Evolutionary conservation across 2,888 invertebrate genomes (phyloP).

Genomic region (Isoperla grammatica): DNA sequence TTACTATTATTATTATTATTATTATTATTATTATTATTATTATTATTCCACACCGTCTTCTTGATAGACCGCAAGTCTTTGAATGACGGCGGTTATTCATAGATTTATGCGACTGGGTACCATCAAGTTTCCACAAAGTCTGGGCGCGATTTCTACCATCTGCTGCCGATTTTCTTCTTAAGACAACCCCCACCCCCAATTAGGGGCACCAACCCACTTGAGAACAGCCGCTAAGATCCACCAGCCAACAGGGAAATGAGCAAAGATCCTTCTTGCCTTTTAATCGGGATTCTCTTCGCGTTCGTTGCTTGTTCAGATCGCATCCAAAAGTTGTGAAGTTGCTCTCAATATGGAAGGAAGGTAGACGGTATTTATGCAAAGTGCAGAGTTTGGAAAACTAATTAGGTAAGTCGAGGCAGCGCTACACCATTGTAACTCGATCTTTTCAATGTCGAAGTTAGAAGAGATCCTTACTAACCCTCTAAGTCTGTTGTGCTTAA

Average conservation of each 20-base stretch:
- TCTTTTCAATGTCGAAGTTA: background rate
- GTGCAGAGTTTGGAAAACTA: conserved; percentile 25
- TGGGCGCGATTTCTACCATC: conserved; percentile 20
- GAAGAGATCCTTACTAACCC: background rate
- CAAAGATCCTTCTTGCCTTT: conserved; percentile 15
- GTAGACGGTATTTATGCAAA: conserved; percentile 25
- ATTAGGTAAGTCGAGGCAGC: conserved; percentile 22
- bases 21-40: too few relatives aligned
- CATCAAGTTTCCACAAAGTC: conserved; percentile 19
- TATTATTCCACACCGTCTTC: background rate
- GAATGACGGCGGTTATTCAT: conserved; percentile 11
- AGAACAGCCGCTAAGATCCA: conserved; percentile 16
- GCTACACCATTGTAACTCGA: background rate
- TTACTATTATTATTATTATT: too few relatives aligned
- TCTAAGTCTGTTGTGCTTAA: conserved; percentile 7
- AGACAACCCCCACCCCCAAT: conserved; percentile 14
- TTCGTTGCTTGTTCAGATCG: conserved; percentile 7
- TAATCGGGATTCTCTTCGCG: conserved; percentile 14
- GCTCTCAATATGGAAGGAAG: conserved; percentile 19
- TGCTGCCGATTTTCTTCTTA: conserved; percentile 18
- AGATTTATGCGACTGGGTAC: conserved; percentile 14
- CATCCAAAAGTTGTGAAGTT: conserved; percentile 16
- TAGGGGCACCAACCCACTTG: conserved; percentile 7
- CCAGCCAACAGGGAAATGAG: conserved; percentile 2
- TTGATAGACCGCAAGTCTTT: conserved; percentile 1